These are phyloP conservation scores for Melospiza melodia DNA, from an alignment of 2,113 vertebrate species.

Conservation along the genomic window DNA sequence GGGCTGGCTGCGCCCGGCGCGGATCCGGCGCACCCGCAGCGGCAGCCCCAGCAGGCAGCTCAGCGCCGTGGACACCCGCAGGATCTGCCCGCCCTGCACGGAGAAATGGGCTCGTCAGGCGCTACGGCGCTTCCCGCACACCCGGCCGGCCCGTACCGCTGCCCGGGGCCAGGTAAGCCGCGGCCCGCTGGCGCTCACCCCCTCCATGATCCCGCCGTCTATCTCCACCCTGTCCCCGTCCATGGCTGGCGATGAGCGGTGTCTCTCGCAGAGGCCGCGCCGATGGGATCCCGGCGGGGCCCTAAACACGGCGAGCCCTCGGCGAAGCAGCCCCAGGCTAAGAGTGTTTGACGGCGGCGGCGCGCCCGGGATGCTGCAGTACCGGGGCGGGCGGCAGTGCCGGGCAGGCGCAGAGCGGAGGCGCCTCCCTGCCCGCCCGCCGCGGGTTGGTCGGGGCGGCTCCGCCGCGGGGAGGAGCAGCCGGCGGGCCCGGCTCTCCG, in stretches of 20 bases:
- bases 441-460: not conserved
- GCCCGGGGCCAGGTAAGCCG: no score
- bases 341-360: no score
- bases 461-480: not conserved
- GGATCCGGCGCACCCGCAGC: conserved; percentile 86
- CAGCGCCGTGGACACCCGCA: conserved; percentile 87
- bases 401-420: conserved; percentile 23
- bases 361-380: not conserved
- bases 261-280: not conserved
- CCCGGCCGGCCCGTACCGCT: not conserved
- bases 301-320: not conserved
- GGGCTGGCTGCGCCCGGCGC: conserved; percentile 91
- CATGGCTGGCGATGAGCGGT: conserved; percentile 24
- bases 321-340: not conserved
- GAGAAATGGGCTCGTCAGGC: not conserved
- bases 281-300: not conserved
- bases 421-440: not conserved
- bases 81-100: conserved; percentile 91
- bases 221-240: conserved; percentile 76
- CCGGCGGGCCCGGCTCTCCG: not conserved
- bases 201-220: conserved; percentile 94
- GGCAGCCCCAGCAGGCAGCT: conserved; percentile 86
- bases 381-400: not conserved
- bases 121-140: not conserved
- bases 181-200: conserved; percentile 77